Percentiles rank a stretch among this genome's conserved stretches.
phyloP scores from a whole-genome alignment of 2,797 vertebrate genomes.

The Platalea minor region DNA sequence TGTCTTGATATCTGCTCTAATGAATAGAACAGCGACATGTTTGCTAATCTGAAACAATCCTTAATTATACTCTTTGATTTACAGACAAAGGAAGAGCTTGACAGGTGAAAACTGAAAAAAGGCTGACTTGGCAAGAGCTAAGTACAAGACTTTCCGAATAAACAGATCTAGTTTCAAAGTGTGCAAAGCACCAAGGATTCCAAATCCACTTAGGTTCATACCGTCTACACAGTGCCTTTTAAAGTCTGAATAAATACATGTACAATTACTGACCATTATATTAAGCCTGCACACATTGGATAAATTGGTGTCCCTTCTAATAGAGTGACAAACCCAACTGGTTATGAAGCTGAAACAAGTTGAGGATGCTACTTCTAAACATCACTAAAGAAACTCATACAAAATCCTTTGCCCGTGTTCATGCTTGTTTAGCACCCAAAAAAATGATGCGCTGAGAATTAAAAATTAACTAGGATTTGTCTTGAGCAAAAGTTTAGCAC shows the following conservation, averaged over 20 bases:
- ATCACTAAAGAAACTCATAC: not conserved
- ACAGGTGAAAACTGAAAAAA: not conserved
- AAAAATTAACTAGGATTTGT: not conserved
- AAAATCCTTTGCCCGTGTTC: not conserved
- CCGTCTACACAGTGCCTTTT: fast-evolving
- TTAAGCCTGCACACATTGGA: not conserved
- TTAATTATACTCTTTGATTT: not conserved
- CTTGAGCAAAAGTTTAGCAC: not conserved
- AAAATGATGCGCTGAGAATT: fast-evolving
- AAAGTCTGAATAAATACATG: not conserved
- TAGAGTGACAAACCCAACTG: not conserved
- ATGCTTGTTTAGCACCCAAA: not conserved
- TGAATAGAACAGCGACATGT: not conserved
- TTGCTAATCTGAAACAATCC: not conserved
- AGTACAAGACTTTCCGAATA: not conserved
- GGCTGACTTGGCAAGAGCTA: not conserved
- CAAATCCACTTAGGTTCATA: fast-evolving
- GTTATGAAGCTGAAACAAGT: not conserved
- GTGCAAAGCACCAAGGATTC: not conserved
- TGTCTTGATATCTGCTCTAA: not conserved
- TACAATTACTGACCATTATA: not conserved
- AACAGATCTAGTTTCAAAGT: not conserved
- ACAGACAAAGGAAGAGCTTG: not conserved
- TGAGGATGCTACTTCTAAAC: not conserved
- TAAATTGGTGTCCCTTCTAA: not conserved